phyloP scores from a whole-genome alignment of 2,113 vertebrate species.

The Cyprichromis sp. region DNA sequence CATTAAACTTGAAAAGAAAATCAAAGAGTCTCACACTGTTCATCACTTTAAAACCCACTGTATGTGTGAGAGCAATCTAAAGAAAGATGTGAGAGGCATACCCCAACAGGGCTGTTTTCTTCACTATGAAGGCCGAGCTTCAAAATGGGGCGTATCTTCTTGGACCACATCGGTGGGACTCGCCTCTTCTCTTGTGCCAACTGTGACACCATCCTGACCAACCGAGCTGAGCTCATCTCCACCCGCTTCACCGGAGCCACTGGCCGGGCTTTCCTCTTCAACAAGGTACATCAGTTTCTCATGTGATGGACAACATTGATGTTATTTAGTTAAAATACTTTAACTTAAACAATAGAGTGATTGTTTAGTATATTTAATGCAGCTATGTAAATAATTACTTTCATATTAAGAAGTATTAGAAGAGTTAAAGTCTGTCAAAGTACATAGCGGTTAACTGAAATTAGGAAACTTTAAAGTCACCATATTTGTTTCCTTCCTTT shows the following conservation, averaged over 20 bases:
- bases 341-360: background rate
- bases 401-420: background rate
- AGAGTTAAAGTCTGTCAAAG: background rate
- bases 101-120: background rate
- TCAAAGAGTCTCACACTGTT: background rate
- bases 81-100: background rate
- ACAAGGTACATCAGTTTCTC: constrained; percentile 76
- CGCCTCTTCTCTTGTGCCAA: constrained; percentile 96
- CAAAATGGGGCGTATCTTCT: constrained; percentile 91
- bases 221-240: constrained; percentile 94
- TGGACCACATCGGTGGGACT: constrained; percentile 96
- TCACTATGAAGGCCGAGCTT: background rate
- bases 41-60: background rate
- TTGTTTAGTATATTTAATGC: background rate
- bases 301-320: background rate
- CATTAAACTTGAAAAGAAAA: background rate
- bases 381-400: background rate
- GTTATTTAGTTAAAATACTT: background rate
- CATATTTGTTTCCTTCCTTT: background rate
- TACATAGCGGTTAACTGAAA: background rate
- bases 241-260: constrained; percentile 97
- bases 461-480: background rate
- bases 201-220: constrained; percentile 95
- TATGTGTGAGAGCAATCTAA: background rate
- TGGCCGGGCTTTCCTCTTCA: constrained; percentile 93